phyloP scores from a whole-genome alignment of 1,140 invertebrate genomes.

The Drosophila neocordata region DNA sequence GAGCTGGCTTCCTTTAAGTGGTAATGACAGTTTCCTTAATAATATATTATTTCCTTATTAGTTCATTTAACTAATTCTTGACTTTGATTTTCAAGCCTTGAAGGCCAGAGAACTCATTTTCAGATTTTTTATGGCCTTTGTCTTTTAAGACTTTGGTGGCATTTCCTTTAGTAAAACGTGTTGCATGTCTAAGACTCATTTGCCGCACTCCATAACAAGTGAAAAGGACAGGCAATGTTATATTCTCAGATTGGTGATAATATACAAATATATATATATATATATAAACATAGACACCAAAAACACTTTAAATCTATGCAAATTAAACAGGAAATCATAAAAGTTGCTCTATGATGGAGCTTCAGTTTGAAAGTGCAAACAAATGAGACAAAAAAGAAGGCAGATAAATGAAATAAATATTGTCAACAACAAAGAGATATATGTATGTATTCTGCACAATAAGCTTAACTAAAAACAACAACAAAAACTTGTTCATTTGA shows the following conservation, averaged over 20 bases:
- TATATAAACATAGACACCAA: constrained; percentile 15
- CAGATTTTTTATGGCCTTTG: background rate
- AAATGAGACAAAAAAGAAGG: constrained; percentile 32
- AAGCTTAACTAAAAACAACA: constrained; percentile 12
- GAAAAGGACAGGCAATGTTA: background rate
- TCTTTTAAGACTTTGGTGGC: background rate
- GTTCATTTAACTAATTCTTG: background rate
- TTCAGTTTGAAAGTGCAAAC: constrained; percentile 60
- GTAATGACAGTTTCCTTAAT: background rate
- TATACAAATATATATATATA: constrained; percentile 16
- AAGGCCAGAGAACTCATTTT: background rate
- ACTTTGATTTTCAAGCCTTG: background rate
- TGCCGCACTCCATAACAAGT: background rate
- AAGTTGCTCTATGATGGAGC: constrained; percentile 15
- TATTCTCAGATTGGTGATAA: constrained; percentile 33
- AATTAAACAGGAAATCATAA: constrained; percentile 65
- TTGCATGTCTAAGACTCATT: constrained; percentile 1
- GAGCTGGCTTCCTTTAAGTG: too few species aligned
- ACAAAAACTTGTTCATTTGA: constrained; percentile 60
- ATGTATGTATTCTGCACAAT: constrained; percentile 24
- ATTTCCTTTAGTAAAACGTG: constrained; percentile 1
- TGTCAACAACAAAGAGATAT: constrained; percentile 33
- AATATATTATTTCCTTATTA: background rate
- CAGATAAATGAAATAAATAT: constrained; percentile 28
- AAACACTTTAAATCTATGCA: constrained; percentile 39